A percentile compares a stretch with the other conserved stretches of the same genome.
Evolutionary conservation across 2,888 invertebrate species (phyloP).

Genomic region (Lycia hirtaria): DNA sequence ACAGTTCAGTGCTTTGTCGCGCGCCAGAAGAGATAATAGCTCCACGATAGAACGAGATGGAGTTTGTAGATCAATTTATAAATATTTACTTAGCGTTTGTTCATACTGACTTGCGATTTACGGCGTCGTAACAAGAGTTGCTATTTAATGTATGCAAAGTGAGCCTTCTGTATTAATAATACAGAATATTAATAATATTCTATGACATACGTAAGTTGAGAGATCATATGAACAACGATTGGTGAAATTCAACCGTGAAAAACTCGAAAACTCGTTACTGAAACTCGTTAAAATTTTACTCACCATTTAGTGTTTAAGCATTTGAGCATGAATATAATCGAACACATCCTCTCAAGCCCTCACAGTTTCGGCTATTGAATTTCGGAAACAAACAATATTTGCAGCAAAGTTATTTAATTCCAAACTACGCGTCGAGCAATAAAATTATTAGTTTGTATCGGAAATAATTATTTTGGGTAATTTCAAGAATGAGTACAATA

Average conservation of each 20-base stretch:
- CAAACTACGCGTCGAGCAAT: constrained; percentile 18
- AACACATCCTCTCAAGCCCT: not conserved
- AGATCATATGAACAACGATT: not conserved
- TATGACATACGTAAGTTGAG: not conserved
- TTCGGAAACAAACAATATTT: constrained; percentile 11
- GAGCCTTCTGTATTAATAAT: too few species aligned
- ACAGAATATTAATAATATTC: not conserved
- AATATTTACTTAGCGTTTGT: too few species aligned
- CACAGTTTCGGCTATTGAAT: constrained; percentile 4
- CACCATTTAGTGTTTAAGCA: too few species aligned
- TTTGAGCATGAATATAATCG: not conserved
- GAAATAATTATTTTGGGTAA: constrained; percentile 17
- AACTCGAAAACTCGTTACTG: constrained; percentile 4
- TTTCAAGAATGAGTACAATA: not conserved
- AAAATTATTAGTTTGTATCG: constrained; percentile 24
- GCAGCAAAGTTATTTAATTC: constrained; percentile 33
- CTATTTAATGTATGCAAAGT: too few species aligned
- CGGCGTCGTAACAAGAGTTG: too few species aligned
- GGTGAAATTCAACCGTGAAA: not conserved
- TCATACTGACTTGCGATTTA: too few species aligned
- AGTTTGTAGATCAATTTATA: too few species aligned
- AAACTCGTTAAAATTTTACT: constrained; percentile 6
- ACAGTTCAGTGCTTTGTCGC: too few species aligned
- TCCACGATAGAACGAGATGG: too few species aligned
- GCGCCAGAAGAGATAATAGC: too few species aligned